Evolutionary conservation across 2,797 vertebrate species (phyloP), one percentile per base, ranked within the genome.

Genomic region (Semaprochilodus insignis): DNA sequence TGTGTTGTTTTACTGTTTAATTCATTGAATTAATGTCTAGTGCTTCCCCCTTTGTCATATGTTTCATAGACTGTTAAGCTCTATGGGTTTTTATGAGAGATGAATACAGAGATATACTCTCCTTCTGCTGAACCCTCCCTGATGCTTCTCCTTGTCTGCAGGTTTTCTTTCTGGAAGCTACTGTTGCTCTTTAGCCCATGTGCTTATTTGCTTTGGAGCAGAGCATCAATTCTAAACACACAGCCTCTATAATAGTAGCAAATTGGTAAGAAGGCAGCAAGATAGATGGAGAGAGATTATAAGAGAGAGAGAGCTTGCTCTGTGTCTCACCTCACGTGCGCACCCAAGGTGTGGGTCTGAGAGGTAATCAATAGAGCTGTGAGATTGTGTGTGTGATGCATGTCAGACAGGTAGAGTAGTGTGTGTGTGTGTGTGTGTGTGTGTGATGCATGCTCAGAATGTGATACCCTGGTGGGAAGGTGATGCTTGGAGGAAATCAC

Each of bases 301-400:
- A 48, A 76, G 57, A 74, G 78, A 82, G 80, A 67, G 59, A 77
- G 57, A 75, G 73, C 83, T 81, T 75, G 74, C 81, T 59, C 77
- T 51, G 17, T 51, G 63, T 40, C 65, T 82, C 48, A 51, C 66
- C 57, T 77, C 55, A 77, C 31, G 51, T 52, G 70, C 55, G 71
- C 71, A 54, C 36, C 36, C 66, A 75, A 55, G 74, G 73, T 81
- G 52, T 6, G 14, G 80, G 69, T 80, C 51, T 59, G 77, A 84
- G 67, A 80, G 81, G 63, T 78, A 86, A 90, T 79, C 77, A 83
- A 90, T 90, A 80, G 84, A 82, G 81, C 70, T 57, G 48, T 83
- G 77, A 40, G 73, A 60, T 72, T 88, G 74, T 81, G 40, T 85
- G 70, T 77, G 81, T 77, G 67, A 77, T 77, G 67, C 54, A 40